phyloP scores from a whole-genome alignment of 1,140 invertebrate genomes.

The Bicyclus anynana region DNA sequence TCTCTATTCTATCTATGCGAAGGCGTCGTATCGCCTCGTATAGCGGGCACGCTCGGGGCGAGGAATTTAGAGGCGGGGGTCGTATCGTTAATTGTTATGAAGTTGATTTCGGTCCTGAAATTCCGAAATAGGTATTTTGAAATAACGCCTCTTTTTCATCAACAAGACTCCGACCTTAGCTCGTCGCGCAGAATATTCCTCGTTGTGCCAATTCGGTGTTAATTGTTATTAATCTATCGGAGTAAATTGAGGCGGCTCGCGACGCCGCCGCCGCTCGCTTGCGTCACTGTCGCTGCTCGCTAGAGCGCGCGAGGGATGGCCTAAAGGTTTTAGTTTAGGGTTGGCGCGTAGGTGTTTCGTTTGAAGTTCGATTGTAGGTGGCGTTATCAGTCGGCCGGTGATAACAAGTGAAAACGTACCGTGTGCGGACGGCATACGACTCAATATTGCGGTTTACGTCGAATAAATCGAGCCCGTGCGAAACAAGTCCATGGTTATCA shows the following conservation, averaged over 20 bases:
- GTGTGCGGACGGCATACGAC: slow-evolving; percentile 28
- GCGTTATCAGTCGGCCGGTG: slow-evolving; percentile 45
- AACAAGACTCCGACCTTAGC: slow-evolving; percentile 26
- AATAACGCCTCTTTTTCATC: slow-evolving; percentile 69
- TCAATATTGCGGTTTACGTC: slow-evolving; percentile 28
- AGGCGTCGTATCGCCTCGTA: slow-evolving; percentile 75
- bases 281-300: slow-evolving; percentile 8
- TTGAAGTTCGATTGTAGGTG: slow-evolving; percentile 34
- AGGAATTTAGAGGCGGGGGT: slow-evolving; percentile 76
- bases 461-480: slow-evolving; percentile 27
- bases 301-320: slow-evolving; percentile 5
- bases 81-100: slow-evolving; percentile 77
- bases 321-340: slow-evolving; percentile 1
- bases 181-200: slow-evolving; percentile 23
- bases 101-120: slow-evolving; percentile 76
- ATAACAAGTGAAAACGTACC: slow-evolving; percentile 54
- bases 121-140: slow-evolving; percentile 76
- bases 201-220: slow-evolving; percentile 31
- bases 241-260: slow-evolving; percentile 14
- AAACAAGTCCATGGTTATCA: slow-evolving; percentile 57
- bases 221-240: slow-evolving; percentile 41
- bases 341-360: slow-evolving; percentile 27
- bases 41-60: slow-evolving; percentile 72
- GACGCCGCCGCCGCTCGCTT: neutral
- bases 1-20: slow-evolving; percentile 77